Conservation (phyloP, 2,797 vertebrate species). For the Sebastes alutus region DNA sequence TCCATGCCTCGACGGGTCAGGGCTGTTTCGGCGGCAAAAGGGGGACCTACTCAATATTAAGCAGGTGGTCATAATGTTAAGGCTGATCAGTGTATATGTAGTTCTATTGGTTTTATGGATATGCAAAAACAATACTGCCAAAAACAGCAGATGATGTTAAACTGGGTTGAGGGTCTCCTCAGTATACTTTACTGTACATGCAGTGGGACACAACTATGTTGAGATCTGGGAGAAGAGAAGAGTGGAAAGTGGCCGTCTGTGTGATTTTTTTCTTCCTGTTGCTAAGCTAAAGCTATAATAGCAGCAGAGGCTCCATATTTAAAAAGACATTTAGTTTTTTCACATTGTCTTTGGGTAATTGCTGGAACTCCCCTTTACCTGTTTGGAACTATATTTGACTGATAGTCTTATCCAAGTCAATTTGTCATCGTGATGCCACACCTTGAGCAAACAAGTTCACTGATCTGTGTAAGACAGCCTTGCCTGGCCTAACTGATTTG, state of each 20-base stretch:
- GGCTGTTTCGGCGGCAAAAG: no score
- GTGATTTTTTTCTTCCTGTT: not conserved
- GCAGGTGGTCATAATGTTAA: no score
- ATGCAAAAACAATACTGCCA: not conserved
- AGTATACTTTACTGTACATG: not conserved
- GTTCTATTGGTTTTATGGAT: not conserved
- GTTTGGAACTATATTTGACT: slow-evolving; percentile 28
- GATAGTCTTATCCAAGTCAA: slow-evolving; percentile 4
- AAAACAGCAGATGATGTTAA: not conserved
- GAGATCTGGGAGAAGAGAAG: not conserved
- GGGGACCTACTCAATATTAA: no score
- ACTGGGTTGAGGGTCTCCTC: not conserved
- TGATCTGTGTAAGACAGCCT: slow-evolving; percentile 14
- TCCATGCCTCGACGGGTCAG: no score
- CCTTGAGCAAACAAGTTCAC: slow-evolving; percentile 39
- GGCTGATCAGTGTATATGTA: not conserved
- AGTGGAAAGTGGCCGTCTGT: not conserved
- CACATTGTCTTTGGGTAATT: not conserved
- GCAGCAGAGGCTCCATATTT: not conserved
- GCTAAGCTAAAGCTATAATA: not conserved
- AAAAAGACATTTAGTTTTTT: not conserved
- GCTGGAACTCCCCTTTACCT: not conserved
- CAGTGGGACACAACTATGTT: not conserved
- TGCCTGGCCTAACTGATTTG: slow-evolving; percentile 54
- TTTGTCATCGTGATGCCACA: slow-evolving; percentile 34